A percentile compares a stretch with the other conserved stretches of the same genome.
Conservation (phyloP, 2,888 invertebrate genomes). For the Drosophila fungiperda region DNA sequence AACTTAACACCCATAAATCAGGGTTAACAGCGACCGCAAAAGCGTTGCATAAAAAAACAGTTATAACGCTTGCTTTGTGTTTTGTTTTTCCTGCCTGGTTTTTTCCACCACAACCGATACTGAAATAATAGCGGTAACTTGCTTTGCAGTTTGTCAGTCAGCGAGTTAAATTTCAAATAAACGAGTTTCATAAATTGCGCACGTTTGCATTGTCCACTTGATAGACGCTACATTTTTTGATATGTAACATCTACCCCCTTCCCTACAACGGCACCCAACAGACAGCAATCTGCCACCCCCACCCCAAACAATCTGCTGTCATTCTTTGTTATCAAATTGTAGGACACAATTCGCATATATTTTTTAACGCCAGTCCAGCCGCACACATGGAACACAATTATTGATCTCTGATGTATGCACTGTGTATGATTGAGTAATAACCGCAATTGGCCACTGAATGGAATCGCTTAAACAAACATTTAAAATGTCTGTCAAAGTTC, state of each 20-base stretch:
- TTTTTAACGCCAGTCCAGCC: constrained; percentile 15
- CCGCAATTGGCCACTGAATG: constrained; percentile 45
- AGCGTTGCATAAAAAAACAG: constrained; percentile 75
- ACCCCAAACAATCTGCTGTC: constrained; percentile 49
- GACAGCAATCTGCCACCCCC: not conserved
- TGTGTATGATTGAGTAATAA: constrained; percentile 35
- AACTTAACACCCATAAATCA: constrained; percentile 79
- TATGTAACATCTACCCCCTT: not conserved
- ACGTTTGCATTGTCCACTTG: constrained; percentile 66
- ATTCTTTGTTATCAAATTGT: constrained; percentile 71
- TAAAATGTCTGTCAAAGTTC: constrained; percentile 11
- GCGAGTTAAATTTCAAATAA: constrained; percentile 55
- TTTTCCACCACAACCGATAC: constrained; percentile 6
- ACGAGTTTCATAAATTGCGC: constrained; percentile 68
- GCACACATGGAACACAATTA: constrained; percentile 36
- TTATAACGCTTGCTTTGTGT: constrained; percentile 51
- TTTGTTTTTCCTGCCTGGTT: constrained; percentile 25
- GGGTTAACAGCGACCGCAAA: constrained; percentile 74
- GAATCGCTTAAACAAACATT: constrained; percentile 35
- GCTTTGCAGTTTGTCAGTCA: constrained; percentile 24
- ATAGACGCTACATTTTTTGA: constrained; percentile 47
- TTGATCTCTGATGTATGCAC: constrained; percentile 18
- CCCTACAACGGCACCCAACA: not conserved
- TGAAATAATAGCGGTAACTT: constrained; percentile 15
- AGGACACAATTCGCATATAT: constrained; percentile 50